Percentiles rank a stretch among this genome's conserved stretches.
These are phyloP conservation scores for Microplitis manilae DNA, from an alignment of 2,888 invertebrate species.

Conservation along the genomic window DNA sequence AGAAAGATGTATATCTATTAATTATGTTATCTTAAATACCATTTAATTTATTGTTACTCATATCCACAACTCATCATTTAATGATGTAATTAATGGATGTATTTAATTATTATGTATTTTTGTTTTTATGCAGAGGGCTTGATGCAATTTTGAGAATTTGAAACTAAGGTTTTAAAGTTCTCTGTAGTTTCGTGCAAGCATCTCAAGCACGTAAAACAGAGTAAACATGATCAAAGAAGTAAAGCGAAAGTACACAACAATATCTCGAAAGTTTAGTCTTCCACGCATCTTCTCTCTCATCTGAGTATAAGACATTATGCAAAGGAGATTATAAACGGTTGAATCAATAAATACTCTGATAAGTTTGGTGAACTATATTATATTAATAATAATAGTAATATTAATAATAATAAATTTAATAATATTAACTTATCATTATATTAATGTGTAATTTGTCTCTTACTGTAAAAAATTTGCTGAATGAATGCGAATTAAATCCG, in stretches of 20 bases:
- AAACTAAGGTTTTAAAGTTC: neutral
- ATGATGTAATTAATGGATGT: neutral
- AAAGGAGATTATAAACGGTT: constrained; percentile 4
- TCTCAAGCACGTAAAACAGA: constrained; percentile 8
- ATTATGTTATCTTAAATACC: neutral
- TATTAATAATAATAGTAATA: neutral
- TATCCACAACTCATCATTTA: no score
- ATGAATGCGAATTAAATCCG: no score
- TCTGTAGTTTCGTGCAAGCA: neutral
- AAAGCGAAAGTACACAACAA: constrained; percentile 7
- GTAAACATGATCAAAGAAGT: constrained; percentile 2
- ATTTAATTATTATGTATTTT: neutral
- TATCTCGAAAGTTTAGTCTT: constrained; percentile 8
- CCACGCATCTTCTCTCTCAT: constrained; percentile 8
- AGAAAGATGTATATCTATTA: neutral
- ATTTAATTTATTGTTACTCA: neutral
- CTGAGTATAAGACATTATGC: neutral
- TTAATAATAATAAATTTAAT: neutral
- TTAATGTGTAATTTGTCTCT: neutral
- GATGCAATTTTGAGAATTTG: neutral
- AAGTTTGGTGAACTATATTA: neutral
- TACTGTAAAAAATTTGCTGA: no score
- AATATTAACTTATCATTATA: neutral
- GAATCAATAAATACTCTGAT: constrained; percentile 5
- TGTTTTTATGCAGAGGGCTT: neutral